Conservation (phyloP, 2,888 invertebrate genomes). For the Bellardia pandia region DNA sequence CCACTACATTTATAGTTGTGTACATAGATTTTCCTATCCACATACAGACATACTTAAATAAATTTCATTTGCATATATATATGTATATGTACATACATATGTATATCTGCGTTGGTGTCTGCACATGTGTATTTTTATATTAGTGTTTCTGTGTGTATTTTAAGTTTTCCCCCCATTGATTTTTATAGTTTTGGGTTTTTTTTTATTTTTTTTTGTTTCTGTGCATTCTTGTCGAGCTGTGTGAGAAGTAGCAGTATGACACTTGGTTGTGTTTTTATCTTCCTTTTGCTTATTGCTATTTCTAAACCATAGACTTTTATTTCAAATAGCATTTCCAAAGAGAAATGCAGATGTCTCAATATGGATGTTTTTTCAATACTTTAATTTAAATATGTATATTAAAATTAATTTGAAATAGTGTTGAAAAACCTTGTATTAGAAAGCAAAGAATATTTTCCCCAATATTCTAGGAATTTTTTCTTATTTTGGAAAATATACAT, state of each 20-base stretch:
- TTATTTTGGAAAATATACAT: too few relatives aligned
- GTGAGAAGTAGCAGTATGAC: conserved; percentile 22
- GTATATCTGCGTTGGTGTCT: conserved; percentile 8
- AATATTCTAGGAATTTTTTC: too few relatives aligned
- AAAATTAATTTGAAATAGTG: too few relatives aligned
- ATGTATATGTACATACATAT: too few relatives aligned
- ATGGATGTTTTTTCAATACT: too few relatives aligned
- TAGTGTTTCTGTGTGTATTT: neutral
- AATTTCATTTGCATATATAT: conserved; percentile 7
- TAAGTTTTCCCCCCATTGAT: conserved; percentile 29
- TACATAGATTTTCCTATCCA: conserved; percentile 6
- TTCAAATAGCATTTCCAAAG: neutral
- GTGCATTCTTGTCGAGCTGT: conserved; percentile 21
- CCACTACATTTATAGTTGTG: conserved; percentile 16
- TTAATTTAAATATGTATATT: too few relatives aligned
- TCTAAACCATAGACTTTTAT: conserved; percentile 14
- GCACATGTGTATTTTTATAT: neutral
- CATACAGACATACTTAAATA: neutral
- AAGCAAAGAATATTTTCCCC: too few relatives aligned
- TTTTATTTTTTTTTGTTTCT: conserved; percentile 1
- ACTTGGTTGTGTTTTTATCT: conserved; percentile 19
- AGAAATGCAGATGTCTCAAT: neutral
- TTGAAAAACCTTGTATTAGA: too few relatives aligned
- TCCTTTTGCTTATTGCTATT: conserved; percentile 11
- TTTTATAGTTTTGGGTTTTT: conserved; percentile 15